Base-by-base conservation (phyloP, 2,888 invertebrate species). In the Netelia virgata region DNA sequence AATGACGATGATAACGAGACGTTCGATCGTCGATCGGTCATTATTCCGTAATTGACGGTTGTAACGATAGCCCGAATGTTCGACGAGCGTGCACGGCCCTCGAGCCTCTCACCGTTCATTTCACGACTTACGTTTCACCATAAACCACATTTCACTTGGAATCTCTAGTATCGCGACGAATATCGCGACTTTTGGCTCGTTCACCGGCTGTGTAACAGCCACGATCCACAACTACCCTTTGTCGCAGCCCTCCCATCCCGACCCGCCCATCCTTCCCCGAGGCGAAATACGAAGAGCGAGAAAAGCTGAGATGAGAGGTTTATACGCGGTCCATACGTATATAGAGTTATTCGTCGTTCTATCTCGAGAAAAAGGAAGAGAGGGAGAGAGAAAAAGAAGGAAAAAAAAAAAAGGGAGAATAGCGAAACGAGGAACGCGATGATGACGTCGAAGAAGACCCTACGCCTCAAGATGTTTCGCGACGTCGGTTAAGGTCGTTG, bases 391-490 rank as follows among this genome's bases (percentile, higher is more conserved):
- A 63, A 53, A 70, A 41, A n/a, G 16, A 28, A 8, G 8, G 50
- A 47, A 50, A 63, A 43, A 61, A 57, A 47, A 55, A 68, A 47
- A 50, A 47, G 3, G 23, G 64, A 23, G 36, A 36, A 47, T 59
- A 50, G 14, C 11, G 61, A 75, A 50, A 59, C 74, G 70, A 70
- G 63, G 74, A 75, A 43, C 63, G 36, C 43, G 63, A 82, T 76
- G 86, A 88, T 88, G 83, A 80, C 83, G 83, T 79, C 83, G 78
- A 68, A 77, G 59, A 70, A 82, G 69, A 74, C 59, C 63, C 57
- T 72, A 57, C 57, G 78, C 47, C 70, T 41, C 69, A 47, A 70
- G 73, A 78, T 70, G 70, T 70, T 72, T 75, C 61, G 69, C 64
- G 55, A 20, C 70, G 63, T 68, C 47, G 80, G 53, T 36, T 69